A percentile compares a stretch with the other conserved stretches of the same genome.
These are phyloP conservation scores for Calvadosia cruxmelitensis DNA, from an alignment of 30 jellyfish, hydroid and myxozoan genomes.

Conservation along the genomic window DNA sequence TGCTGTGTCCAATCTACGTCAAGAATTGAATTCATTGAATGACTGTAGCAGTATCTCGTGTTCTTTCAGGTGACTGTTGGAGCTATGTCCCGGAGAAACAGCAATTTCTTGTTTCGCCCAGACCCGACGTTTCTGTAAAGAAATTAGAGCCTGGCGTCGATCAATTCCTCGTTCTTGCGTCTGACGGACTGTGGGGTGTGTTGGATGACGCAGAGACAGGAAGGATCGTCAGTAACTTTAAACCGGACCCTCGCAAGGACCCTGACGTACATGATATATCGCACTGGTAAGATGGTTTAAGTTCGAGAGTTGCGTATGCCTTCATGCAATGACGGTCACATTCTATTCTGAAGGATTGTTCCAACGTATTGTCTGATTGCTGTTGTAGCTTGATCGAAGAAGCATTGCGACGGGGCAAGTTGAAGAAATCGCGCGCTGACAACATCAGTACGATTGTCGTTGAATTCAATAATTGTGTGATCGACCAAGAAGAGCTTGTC, in stretches of 20 bases:
- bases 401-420: slow-evolving; percentile 49
- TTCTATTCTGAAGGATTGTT: no score
- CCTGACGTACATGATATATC: slow-evolving; percentile 27
- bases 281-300: background rate
- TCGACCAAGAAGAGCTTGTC: background rate
- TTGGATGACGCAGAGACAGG: slow-evolving; percentile 66
- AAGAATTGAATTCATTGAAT: no score
- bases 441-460: slow-evolving; percentile 67
- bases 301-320: background rate
- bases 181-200: slow-evolving; percentile 96
- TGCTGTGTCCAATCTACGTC: no score
- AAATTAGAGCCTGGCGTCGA: slow-evolving; percentile 39
- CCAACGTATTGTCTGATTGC: no score
- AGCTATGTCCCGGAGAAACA: slow-evolving; percentile 49
- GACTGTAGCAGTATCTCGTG: no score
- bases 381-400: slow-evolving; percentile 54
- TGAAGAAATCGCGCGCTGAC: slow-evolving; percentile 69
- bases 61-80: slow-evolving; percentile 98
- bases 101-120: slow-evolving; percentile 75
- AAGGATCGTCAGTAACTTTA: slow-evolving; percentile 21
- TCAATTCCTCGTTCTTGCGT: slow-evolving; percentile 40
- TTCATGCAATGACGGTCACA: no score
- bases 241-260: slow-evolving; percentile 8
- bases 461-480: slow-evolving; percentile 32
- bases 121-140: slow-evolving; percentile 44